Base-by-base conservation (phyloP, 1,140 invertebrate species). In the Listronotus bonariensis region DNA sequence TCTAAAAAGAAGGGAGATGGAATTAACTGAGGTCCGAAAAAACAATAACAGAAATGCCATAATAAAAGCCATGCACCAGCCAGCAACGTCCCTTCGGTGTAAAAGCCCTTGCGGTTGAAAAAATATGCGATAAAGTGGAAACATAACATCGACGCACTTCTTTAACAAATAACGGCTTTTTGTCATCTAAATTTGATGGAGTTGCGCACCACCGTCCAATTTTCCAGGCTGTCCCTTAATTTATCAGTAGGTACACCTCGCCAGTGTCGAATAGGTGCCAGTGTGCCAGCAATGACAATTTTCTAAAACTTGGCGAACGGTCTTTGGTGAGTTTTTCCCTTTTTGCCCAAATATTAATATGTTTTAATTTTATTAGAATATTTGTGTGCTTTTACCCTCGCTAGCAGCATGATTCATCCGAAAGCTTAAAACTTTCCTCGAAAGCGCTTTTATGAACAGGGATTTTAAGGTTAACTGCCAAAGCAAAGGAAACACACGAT, bases 191-290 rank as follows among this genome's bases (percentile, higher is more conserved):
- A 74, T 78, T 78, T 76, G 68, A 76, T 73, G 70, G 75, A 77
- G 76, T 76, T 78, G 76, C 77, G 77, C 77, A 76, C 72, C 71
- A 73, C 58, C 67, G 68, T 67, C 66, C 67, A 67, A 65, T 70
- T 65, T 74, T 69, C 73, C 68, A 70, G 67, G 76, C 74, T 76
- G 63, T 68, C 71, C 75, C 74, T 72, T 77, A 78, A 77, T 76
- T 78, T 77, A 78, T 77, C 76, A 78, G 77, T 78, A 76, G 77
- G 75, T 76, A 77, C 72, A 76, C 73, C 74, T 74, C 76, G 72
- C 72, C 76, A 76, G 77, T 77, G 72, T 78, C 69, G 77, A 76
- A 69, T 75, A 75, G 75, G 77, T 78, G 75, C 76, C 75, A 73
- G 74, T 74, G 76, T 77, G 75, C 76, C 75, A 73, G 74, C 74